A percentile compares a stretch with the other conserved stretches of the same genome.
Conservation (phyloP, 2,888 invertebrate species). For the Itoplectis maculator region DNA sequence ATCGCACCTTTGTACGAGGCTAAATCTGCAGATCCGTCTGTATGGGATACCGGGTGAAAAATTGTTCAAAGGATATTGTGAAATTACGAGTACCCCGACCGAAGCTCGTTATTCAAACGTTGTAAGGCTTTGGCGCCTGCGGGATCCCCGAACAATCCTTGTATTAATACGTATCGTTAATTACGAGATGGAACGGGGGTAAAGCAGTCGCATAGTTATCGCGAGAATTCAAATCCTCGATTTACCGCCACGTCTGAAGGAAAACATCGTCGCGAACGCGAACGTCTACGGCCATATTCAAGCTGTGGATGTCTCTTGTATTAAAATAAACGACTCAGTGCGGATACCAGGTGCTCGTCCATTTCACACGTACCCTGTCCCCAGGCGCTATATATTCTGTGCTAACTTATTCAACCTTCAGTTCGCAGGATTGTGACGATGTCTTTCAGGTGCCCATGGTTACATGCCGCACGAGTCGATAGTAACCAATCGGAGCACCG, state of each 20-base stretch:
- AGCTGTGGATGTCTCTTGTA: background rate
- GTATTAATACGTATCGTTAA: slow-evolving; percentile 16
- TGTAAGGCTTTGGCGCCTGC: background rate
- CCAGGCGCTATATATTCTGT: background rate
- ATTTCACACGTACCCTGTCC: background rate
- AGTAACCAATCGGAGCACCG: background rate
- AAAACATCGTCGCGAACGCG: background rate
- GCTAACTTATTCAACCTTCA: background rate
- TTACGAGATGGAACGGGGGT: background rate
- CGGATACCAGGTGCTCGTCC: background rate
- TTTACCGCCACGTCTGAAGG: slow-evolving; percentile 2
- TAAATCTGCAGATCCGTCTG: slow-evolving; percentile 30
- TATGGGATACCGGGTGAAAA: slow-evolving; percentile 33
- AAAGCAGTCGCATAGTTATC: background rate
- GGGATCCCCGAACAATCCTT: slow-evolving; percentile 3
- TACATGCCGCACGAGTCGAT: background rate
- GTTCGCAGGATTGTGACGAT: background rate
- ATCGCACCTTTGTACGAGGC: slow-evolving; percentile 33
- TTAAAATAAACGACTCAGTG: slow-evolving; percentile 2
- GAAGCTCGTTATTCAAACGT: slow-evolving; percentile 37
- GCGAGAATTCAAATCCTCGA: slow-evolving; percentile 9
- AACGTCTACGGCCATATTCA: background rate
- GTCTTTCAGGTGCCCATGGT: background rate
- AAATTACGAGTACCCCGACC: slow-evolving; percentile 30
- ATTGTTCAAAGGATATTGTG: slow-evolving; percentile 23